Conservation (phyloP, 2,113 vertebrate species). For the Anthoscopus minutus region DNA sequence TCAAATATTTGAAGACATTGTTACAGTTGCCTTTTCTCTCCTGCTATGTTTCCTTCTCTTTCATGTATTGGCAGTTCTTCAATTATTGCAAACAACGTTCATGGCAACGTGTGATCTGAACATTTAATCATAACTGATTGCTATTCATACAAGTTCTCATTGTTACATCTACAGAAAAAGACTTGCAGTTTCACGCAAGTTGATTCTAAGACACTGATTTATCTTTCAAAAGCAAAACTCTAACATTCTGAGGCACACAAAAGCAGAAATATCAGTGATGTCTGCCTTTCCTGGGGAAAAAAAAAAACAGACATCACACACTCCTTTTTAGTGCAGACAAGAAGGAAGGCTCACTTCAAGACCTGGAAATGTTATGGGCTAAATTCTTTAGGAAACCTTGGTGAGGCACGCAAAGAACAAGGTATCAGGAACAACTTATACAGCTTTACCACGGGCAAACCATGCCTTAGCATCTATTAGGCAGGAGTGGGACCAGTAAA, state of each 20-base stretch:
- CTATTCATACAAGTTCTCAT: not conserved
- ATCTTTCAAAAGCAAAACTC: not conserved
- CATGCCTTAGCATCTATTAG: too few species aligned
- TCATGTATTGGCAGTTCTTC: not conserved
- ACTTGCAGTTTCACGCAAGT: not conserved
- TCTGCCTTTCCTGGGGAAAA: not conserved
- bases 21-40: not conserved
- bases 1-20: not conserved
- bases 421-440: too few species aligned
- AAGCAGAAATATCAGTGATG: not conserved
- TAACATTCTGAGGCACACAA: not conserved
- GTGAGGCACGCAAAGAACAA: fast-evolving
- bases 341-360: not conserved
- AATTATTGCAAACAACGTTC: fast-evolving
- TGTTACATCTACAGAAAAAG: not conserved
- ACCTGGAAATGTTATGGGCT: not conserved
- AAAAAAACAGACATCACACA: not conserved
- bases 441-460: not conserved
- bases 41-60: not conserved
- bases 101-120: not conserved
- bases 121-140: not conserved
- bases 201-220: not conserved
- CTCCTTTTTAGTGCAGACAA: not conserved
- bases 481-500: not conserved
- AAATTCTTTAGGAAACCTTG: not conserved